A percentile compares a stretch with the other conserved stretches of the same genome.
Conservation (phyloP, 2,888 invertebrate genomes). For the Phengaris arion region DNA sequence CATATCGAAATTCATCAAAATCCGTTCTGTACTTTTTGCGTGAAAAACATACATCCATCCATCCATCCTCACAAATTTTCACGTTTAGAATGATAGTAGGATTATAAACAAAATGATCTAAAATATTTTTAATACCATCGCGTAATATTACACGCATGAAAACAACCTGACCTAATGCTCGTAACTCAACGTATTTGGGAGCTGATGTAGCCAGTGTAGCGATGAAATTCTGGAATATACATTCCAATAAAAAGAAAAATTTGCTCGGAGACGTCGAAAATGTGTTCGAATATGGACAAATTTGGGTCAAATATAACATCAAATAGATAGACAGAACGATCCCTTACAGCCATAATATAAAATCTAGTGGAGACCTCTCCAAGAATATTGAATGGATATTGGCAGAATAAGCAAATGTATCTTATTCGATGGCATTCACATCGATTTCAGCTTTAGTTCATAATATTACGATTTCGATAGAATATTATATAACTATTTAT, state of each 20-base stretch:
- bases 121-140: neutral
- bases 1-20: too few species aligned
- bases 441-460: constrained; percentile 18
- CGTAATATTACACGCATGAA: neutral
- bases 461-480: neutral
- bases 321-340: constrained; percentile 61
- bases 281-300: constrained; percentile 68
- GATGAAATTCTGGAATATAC: constrained; percentile 32
- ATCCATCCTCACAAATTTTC: too few species aligned
- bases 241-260: constrained; percentile 65
- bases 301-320: constrained; percentile 66
- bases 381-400: constrained; percentile 55
- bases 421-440: constrained; percentile 11
- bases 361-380: constrained; percentile 55
- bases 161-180: constrained; percentile 1
- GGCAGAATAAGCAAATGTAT: constrained; percentile 36
- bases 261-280: constrained; percentile 59
- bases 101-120: too few species aligned
- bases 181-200: constrained; percentile 22
- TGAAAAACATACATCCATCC: too few species aligned
- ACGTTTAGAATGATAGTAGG: too few species aligned
- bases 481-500: constrained; percentile 1
- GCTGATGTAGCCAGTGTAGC: constrained; percentile 28
- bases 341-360: constrained; percentile 62
- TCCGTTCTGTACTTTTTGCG: too few species aligned